These are phyloP conservation scores for Flexamia atlantica DNA, from an alignment of 2,888 invertebrate species.

Conservation along the genomic window DNA sequence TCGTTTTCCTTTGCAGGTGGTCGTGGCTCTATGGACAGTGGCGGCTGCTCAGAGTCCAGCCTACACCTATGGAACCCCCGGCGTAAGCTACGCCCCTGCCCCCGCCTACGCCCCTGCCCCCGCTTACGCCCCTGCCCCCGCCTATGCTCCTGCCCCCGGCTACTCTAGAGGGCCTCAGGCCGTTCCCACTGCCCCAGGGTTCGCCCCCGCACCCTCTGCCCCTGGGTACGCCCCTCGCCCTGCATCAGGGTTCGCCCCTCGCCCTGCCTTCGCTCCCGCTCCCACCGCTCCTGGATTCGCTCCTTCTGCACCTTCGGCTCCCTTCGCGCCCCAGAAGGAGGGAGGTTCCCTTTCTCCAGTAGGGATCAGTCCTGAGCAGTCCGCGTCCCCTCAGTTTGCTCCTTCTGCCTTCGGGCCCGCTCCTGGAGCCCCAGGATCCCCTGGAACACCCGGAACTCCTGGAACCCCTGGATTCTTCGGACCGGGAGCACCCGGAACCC, in stretches of 20 bases:
- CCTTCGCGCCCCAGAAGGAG: neutral
- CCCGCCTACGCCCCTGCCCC: neutral
- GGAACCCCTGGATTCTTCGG: conserved; percentile 1
- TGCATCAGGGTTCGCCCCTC: neutral
- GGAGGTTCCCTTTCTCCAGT: conserved; percentile 32
- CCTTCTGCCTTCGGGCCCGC: neutral
- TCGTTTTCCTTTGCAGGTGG: conserved; percentile 8
- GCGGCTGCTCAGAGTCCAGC: conserved; percentile 33
- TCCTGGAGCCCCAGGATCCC: neutral
- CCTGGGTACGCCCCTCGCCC: conserved; percentile 73
- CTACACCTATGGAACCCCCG: conserved; percentile 12
- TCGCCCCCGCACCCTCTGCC: conserved; percentile 76
- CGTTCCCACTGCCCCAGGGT: conserved; percentile 77
- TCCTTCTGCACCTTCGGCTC: neutral
- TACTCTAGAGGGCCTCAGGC: neutral
- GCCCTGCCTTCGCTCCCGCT: neutral
- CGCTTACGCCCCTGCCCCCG: neutral
- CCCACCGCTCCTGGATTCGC: neutral
- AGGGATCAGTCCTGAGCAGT: neutral
- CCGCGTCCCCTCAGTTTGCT: neutral
- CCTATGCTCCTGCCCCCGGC: conserved; percentile 11
- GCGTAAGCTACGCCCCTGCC: neutral
- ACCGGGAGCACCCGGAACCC: neutral
- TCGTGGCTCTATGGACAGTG: neutral
- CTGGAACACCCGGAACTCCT: neutral